phyloP scores from a whole-genome alignment of 2,888 invertebrate species.

The Drosophila subquinaria region DNA sequence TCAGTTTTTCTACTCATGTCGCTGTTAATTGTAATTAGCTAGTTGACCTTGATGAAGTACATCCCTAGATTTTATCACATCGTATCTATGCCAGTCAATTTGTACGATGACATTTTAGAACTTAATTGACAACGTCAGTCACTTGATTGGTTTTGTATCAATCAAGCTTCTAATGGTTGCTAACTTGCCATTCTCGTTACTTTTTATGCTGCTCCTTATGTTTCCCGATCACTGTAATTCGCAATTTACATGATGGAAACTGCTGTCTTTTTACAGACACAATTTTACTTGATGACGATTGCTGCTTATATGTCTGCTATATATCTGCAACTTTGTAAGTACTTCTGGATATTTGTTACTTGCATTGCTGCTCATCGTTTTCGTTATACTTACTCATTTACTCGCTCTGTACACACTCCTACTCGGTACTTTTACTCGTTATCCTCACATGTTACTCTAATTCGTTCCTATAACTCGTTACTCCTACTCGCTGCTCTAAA shows the following conservation, averaged over 20 bases:
- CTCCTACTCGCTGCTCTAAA: neutral
- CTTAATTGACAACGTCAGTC: constrained; percentile 40
- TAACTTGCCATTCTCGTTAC: neutral
- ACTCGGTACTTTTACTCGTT: too few species aligned
- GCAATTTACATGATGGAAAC: neutral
- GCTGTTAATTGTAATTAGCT: constrained; percentile 10
- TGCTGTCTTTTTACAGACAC: neutral
- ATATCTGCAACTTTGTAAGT: too few species aligned
- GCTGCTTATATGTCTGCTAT: too few species aligned
- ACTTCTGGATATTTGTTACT: neutral
- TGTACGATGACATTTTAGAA: neutral
- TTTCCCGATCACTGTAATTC: neutral
- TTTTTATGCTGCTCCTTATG: neutral
- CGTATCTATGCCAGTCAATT: constrained; percentile 4
- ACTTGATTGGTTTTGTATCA: constrained; percentile 34
- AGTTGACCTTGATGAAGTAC: constrained; percentile 9
- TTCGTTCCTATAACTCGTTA: neutral
- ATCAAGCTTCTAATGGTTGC: constrained; percentile 18
- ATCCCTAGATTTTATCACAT: neutral
- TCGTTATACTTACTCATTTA: neutral
- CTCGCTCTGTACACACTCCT: neutral
- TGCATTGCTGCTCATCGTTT: neutral
- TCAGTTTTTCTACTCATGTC: neutral
- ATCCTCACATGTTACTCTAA: too few species aligned
- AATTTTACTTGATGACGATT: neutral